Evolutionary conservation across 2,888 invertebrate genomes (phyloP), one percentile per base, ranked within the genome.

Genomic region (Slavum lentiscoides): DNA sequence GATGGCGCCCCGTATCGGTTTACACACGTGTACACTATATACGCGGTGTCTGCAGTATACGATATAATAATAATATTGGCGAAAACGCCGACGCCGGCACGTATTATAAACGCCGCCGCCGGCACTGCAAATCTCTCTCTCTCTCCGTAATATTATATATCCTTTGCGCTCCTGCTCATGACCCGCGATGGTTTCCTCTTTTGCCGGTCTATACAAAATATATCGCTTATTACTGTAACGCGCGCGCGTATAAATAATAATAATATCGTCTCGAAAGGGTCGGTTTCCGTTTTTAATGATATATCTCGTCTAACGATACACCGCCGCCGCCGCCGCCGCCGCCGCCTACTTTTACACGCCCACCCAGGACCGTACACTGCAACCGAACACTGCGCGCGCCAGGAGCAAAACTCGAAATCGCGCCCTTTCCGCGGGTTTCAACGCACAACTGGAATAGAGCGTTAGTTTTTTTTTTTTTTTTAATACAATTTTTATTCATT

Each of bases 1-100:
- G 80, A 80, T 80, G 80, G 80, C 80, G 80, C 80, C 80, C 72
- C 80, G 58, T 64, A 72, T 80, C 80, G 70, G 80, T 64, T 80
- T 80, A 80, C 80, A 80, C 80, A 72, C 70, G 80, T 72, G 80
- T 37, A 43, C 70, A n/a, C 49, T 19, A 53, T 11, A 53, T 8
- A 39, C 49, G 55, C 55, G 9, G 19, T 58, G 15, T 11, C 13
- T 5, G 39, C 37, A 17, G 72, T 43, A 61, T 15, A 59, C 59
- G n/a, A n/a, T n/a, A 55, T 55, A 55, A 55, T 55, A 17, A 55
- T 55, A 61, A 70, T 72, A 72, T 80, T 80, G 39, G 80, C 80
- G 70, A 80, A 80, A 77, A 77, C 30, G 75, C 59, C 74, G n/a
- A n/a, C n/a, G 64, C 62, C 62, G 13, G 30, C 61, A 49, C 53